Conservation (phyloP, 2,888 invertebrate genomes). For the Drosophila rellima region DNA sequence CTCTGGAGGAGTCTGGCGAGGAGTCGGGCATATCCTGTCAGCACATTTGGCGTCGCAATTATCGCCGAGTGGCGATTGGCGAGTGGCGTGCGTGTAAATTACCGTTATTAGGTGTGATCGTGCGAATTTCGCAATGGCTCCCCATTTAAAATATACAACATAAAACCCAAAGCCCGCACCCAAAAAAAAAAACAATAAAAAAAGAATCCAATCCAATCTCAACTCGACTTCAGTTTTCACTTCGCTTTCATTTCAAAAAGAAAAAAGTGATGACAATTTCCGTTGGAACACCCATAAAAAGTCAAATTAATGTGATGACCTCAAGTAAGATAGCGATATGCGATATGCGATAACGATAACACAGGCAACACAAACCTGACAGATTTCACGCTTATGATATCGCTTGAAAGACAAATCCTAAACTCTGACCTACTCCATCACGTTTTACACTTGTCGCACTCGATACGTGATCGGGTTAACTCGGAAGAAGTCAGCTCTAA, state of each 20-base stretch:
- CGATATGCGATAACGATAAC: conserved; percentile 43
- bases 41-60: conserved; percentile 75
- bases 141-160: conserved; percentile 24
- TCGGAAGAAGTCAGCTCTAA: conserved; percentile 9
- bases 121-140: conserved; percentile 63
- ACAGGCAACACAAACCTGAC: conserved; percentile 27
- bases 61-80: conserved; percentile 74
- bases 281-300: conserved; percentile 81
- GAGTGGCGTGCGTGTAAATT: conserved; percentile 83
- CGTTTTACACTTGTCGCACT: conserved; percentile 54
- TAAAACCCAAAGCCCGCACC: background rate
- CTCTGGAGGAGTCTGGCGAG: background rate
- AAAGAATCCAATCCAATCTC: background rate
- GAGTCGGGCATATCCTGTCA: conserved; percentile 53
- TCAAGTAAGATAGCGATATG: conserved; percentile 45
- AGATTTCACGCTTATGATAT: conserved; percentile 77
- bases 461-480: conserved; percentile 52
- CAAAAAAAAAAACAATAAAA: background rate
- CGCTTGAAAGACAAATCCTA: conserved; percentile 11
- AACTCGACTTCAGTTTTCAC: conserved; percentile 47
- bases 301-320: conserved; percentile 81
- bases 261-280: conserved; percentile 65
- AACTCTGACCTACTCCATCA: conserved; percentile 71
- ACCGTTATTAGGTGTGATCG: conserved; percentile 85
- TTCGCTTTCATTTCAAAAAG: conserved; percentile 56